Base-by-base conservation (phyloP, 2,113 vertebrate species). In the Microcebus murinus region DNA sequence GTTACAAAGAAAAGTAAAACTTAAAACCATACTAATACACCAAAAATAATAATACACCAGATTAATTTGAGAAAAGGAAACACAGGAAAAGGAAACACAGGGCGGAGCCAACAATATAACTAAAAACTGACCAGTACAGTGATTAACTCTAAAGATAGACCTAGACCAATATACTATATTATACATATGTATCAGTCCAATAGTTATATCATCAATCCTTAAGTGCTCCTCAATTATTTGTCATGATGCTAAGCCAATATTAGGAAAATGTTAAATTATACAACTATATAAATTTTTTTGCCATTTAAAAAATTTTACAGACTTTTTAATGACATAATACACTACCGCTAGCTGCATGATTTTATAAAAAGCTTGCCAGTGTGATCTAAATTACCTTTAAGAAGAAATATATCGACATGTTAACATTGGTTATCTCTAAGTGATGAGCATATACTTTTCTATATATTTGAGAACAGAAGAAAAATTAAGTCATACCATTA, bases 381-480 rank as follows among this genome's bases (percentile, higher is more conserved):
- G 8, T 34, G 31, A 87, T 91, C 39, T 86, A 63, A 73, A 48
- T 83, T 59, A 91, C n/a, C 27, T 70, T 80, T 95, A 76, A 27
- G 6, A 5, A 39, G 15, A 76, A 95, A 70, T n/a, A 67, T 34
- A 83, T 65, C 52, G 88, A 77, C 23, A 74, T 27, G 15, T 77
- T 86, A 95, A 36, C 21, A 88, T 0, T 74, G 65, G 20, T 86
- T 91, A 85, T 82, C n/a, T 65, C 27, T 71, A 61, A 57, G 15
- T 70, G 8, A 14, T 59, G 42, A 82, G 3, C 7, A 90, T 48
- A 85, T 0, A 80, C 7, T 61, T 67, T 71, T 96, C 25, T 68
- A 1, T 31, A 71, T 42, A 96, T 67, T 74, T 48, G 59, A 94
- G n/a, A 91, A 95, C 12, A 96, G 39, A 70, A 93, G 76, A 90